A percentile compares a stretch with the other conserved stretches of the same genome.
Evolutionary conservation across 1,140 invertebrate genomes (phyloP).

Genomic region (Amphibalanus amphitrite): DNA sequence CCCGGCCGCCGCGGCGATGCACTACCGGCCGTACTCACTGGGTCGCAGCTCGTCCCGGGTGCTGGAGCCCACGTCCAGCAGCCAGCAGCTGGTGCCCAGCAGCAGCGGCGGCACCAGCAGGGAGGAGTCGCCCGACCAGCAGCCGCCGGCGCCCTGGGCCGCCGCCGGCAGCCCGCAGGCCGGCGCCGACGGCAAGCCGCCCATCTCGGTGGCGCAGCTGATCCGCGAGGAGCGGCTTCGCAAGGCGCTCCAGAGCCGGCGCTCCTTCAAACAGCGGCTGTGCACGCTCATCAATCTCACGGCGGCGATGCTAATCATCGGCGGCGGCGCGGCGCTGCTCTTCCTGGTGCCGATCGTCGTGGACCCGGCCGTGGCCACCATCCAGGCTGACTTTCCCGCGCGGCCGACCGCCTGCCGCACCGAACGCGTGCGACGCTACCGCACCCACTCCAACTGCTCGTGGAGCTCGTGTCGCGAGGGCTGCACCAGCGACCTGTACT

Average conservation of each 20-base stretch:
- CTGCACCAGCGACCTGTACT: constrained; percentile 44
- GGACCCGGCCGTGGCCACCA: too few relatives aligned
- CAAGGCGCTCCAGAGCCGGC: not conserved
- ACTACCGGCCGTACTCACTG: too few relatives aligned
- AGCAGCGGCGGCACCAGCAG: too few relatives aligned
- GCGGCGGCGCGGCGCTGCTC: constrained; percentile 68
- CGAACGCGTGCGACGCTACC: constrained; percentile 52
- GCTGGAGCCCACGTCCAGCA: too few relatives aligned
- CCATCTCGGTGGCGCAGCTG: not conserved
- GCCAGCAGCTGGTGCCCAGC: too few relatives aligned
- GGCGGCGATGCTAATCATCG: constrained; percentile 68
- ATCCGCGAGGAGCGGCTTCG: not conserved
- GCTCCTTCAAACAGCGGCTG: not conserved
- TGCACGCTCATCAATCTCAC: constrained; percentile 20
- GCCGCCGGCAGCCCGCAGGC: too few relatives aligned
- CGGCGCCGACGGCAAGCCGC: not conserved
- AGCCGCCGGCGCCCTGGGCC: too few relatives aligned
- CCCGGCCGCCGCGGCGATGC: too few relatives aligned
- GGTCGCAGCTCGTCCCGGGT: too few relatives aligned
- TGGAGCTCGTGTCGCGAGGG: constrained; percentile 78
- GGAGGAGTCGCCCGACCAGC: too few relatives aligned
- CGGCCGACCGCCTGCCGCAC: constrained; percentile 62
- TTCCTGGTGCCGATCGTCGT: constrained; percentile 80
- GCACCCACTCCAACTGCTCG: constrained; percentile 63
- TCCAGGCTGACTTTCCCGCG: constrained; percentile 64